Base-by-base conservation (phyloP, 2,888 invertebrate genomes). In the Clepsis dumicolana region DNA sequence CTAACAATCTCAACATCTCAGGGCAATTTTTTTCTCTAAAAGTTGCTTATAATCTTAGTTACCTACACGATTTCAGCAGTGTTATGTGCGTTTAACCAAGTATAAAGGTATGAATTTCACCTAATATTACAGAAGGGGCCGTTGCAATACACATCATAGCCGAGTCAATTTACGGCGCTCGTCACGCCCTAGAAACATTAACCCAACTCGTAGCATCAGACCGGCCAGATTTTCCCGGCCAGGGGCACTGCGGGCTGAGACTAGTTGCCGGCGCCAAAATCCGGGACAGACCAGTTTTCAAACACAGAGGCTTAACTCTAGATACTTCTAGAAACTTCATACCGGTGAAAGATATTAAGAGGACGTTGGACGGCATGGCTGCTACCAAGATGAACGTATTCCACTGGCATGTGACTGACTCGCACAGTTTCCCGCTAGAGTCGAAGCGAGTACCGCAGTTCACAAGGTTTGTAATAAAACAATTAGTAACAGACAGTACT, bases 321-420 rank as follows among this genome's bases (percentile, higher is more conserved):
- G 99, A 99, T 83, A 96, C 98, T 0, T 96, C 98, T 0, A 95
- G 99, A 70, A 98, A 99, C 88, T 99, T 96, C 82, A 93, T 99
- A 25, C 96, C 97, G 0, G 86, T 98, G 72, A 86, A 84, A 14
- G 94, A 94, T 54, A 95, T 98, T 21, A 94, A 95, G 76, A 95
- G 94, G 73, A 96, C 96, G 56, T 91, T 98, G 73, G 97, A 98
- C 77, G 98, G 95, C 1, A 97, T 99, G 97, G 96, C 97, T 1
- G 95, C 97, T 18, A 96, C 96, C 59, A 99, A 99, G 88, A 89
- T 99, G 93, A 99, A 99, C 83, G 97, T 98, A 0, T 95, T 99
- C 53, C 99, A 99, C 83, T 99, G 98, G 98, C 97, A 98, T 82
- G 96, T 96, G 0, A 97, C 97, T 0, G 99, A 99, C 87, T 96